Percentiles rank a stretch among this genome's conserved stretches.
phyloP scores from a whole-genome alignment of 2,113 vertebrate species.

The Eidolon helvum region DNA sequence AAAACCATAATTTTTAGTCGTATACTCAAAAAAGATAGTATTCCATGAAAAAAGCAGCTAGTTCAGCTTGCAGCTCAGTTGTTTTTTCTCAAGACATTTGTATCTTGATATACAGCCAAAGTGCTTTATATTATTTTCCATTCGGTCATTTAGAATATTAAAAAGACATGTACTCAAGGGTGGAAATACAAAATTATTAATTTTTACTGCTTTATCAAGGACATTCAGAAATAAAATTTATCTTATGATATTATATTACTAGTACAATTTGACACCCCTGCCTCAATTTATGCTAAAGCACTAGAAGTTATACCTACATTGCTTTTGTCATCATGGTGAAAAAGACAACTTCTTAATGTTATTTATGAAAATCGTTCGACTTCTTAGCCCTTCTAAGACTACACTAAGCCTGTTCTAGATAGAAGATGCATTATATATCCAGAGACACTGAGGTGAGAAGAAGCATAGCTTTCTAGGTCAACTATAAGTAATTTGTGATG shows the following conservation, averaged over 20 bases:
- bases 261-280: neutral
- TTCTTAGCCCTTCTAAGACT: neutral
- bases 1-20: conserved; percentile 13
- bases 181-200: conserved; percentile 6
- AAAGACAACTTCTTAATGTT: neutral
- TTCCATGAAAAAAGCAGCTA: neutral
- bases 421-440: neutral
- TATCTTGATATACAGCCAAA: neutral
- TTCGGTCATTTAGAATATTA: conserved; percentile 4
- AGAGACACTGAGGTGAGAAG: neutral
- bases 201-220: neutral
- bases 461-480: neutral
- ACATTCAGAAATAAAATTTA: neutral
- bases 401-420: neutral
- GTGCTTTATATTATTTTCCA: neutral
- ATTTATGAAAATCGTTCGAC: neutral
- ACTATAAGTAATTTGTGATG: neutral
- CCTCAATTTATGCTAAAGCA: neutral
- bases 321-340: neutral
- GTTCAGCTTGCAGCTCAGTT: neutral
- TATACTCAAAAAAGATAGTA: neutral
- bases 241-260: neutral
- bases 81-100: neutral
- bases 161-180: neutral
- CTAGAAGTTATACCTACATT: neutral